phyloP scores from a whole-genome alignment of 2,113 vertebrate species.

The Rhadina sibilatrix region DNA sequence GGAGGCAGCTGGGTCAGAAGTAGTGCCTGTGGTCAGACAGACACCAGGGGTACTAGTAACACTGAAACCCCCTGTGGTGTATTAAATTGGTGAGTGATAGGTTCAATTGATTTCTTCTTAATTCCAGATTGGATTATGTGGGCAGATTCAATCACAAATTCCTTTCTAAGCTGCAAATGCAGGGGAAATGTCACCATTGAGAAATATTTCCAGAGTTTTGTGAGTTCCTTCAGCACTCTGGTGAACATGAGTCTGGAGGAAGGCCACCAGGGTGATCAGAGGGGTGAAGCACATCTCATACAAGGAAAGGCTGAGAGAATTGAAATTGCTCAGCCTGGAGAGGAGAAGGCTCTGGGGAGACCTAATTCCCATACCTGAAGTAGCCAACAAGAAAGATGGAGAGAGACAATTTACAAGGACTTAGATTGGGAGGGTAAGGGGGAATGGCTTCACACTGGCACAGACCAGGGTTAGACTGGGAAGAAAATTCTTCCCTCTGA shows the following conservation, averaged over 20 bases:
- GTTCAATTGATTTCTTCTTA: neutral
- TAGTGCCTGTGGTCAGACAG: neutral
- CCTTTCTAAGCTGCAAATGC: neutral
- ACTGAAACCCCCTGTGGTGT: neutral
- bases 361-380: neutral
- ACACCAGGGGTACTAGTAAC: rapidly evolving
- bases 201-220: neutral
- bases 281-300: neutral
- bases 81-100: neutral
- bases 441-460: neutral
- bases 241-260: neutral
- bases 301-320: neutral
- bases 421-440: neutral
- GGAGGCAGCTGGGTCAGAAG: neutral
- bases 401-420: neutral
- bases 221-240: neutral
- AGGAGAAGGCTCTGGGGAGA: neutral
- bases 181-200: rapidly evolving
- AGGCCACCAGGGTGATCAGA: too few relatives aligned
- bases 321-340: neutral
- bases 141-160: neutral
- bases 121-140: neutral
- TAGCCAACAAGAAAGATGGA: neutral
- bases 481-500: neutral
- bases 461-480: neutral